These are phyloP conservation scores for Ephydatia muelleri DNA, from an alignment of 37 sponge, comb jelly and placozoan species.

Conservation along the genomic window DNA sequence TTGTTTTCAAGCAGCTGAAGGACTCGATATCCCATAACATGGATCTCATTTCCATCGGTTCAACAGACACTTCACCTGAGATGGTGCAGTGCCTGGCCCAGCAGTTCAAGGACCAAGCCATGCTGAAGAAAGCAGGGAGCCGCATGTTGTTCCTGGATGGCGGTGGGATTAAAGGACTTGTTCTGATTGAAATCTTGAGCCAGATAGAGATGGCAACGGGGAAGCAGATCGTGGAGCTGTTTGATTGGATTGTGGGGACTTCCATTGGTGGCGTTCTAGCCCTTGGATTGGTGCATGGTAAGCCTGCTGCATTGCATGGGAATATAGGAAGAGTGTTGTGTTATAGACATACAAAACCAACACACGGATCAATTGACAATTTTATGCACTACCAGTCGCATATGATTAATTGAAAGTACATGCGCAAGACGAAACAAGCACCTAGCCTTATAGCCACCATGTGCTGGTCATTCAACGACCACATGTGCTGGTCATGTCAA, in stretches of 20 bases:
- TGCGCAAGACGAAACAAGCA: no score
- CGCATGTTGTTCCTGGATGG: slow-evolving; percentile 12
- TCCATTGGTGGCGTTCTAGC: slow-evolving; percentile 1
- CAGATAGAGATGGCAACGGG: not conserved
- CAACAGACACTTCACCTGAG: not conserved
- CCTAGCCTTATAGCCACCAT: no score
- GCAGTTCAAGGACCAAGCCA: not conserved
- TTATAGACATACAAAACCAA: no score
- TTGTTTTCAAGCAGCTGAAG: not conserved
- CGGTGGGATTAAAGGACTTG: slow-evolving; percentile 4
- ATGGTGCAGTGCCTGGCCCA: not conserved
- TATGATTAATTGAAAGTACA: no score
- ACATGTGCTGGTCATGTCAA: no score
- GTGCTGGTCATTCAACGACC: no score
- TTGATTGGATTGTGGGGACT: slow-evolving; percentile 10
- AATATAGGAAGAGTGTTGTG: no score
- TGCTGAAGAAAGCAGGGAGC: not conserved
- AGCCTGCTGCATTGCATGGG: not conserved
- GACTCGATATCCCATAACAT: not conserved
- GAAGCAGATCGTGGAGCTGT: not conserved
- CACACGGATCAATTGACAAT: no score
- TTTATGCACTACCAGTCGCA: no score
- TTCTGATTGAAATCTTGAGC: slow-evolving; percentile 10
- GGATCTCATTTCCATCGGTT: not conserved
- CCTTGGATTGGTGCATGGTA: slow-evolving; percentile 7